These are phyloP conservation scores for Leuciscus waleckii DNA, from an alignment of 2,797 vertebrate genomes.

Conservation along the genomic window DNA sequence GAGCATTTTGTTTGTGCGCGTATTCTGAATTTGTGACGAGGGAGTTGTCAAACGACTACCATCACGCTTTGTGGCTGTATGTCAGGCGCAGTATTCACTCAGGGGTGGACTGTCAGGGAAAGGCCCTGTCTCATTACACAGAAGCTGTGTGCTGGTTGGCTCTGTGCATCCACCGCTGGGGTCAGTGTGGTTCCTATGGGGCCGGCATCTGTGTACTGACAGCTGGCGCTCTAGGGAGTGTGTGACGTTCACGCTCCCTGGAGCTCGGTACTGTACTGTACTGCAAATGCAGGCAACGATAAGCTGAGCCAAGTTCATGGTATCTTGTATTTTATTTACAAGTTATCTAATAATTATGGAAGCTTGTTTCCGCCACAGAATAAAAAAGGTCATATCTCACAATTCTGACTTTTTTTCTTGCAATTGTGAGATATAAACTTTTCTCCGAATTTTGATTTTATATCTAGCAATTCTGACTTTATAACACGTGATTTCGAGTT, in stretches of 20 bases:
- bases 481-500: no score
- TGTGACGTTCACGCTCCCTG: neutral
- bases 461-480: no score
- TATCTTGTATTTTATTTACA: neutral
- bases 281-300: constrained; percentile 3
- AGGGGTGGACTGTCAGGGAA: constrained; percentile 26
- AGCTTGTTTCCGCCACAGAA: no score
- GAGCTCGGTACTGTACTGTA: neutral
- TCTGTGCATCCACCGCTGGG: neutral
- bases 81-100: constrained; percentile 33
- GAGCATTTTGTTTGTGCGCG: constrained; percentile 12
- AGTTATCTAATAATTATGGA: neutral
- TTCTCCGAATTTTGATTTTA: no score
- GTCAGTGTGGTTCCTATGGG: constrained; percentile 14
- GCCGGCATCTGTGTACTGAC: constrained; percentile 41
- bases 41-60: neutral
- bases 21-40: constrained; percentile 13
- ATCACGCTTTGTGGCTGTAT: neutral
- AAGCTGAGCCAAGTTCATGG: neutral
- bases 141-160: constrained; percentile 33
- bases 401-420: no score
- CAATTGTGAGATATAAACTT: no score
- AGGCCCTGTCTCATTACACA: constrained; percentile 26
- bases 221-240: constrained; percentile 34
- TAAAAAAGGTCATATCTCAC: no score